Evolutionary conservation across 1,140 invertebrate genomes (phyloP).

Genomic region (Hestina assimilis): DNA sequence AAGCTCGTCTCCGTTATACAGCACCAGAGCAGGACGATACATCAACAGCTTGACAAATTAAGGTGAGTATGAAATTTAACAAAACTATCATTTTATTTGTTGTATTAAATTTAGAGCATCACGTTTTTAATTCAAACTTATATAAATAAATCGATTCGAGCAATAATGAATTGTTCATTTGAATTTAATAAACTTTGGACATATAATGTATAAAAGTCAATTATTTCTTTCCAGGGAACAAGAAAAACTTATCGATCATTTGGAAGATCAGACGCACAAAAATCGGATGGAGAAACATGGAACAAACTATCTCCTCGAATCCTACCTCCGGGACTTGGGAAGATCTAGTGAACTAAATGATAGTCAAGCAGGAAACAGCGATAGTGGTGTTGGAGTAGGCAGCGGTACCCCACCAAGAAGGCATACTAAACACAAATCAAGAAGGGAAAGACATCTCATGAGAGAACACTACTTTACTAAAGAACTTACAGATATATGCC

Average conservation of each 20-base stretch:
- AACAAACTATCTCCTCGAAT: constrained; percentile 89
- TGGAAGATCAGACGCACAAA: constrained; percentile 87
- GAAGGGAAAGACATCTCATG: constrained; percentile 73
- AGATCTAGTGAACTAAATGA: constrained; percentile 73
- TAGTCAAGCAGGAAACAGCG: constrained; percentile 78
- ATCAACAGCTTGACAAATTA: constrained; percentile 83
- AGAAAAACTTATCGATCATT: constrained; percentile 86
- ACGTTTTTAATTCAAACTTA: too few relatives aligned
- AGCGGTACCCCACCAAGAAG: constrained; percentile 72
- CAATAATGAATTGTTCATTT: too few relatives aligned
- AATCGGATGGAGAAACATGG: constrained; percentile 85
- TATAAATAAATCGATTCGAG: too few relatives aligned
- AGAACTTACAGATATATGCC: constrained; percentile 74
- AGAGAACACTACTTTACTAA: constrained; percentile 77
- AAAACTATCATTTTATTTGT: too few relatives aligned
- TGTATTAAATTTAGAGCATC: too few relatives aligned
- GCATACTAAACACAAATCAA: constrained; percentile 75
- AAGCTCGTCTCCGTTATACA: constrained; percentile 87
- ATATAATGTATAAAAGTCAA: background rate
- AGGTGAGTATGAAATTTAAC: constrained; percentile 59
- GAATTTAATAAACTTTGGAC: background rate
- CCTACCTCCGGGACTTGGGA: constrained; percentile 81
- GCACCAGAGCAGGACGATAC: constrained; percentile 89
- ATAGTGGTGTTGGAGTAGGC: constrained; percentile 79
- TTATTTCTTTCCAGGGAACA: constrained; percentile 80